Evolutionary conservation across 1,140 invertebrate genomes (phyloP), one percentile per base, ranked within the genome.

Genomic region (Drosophila subobscura): DNA sequence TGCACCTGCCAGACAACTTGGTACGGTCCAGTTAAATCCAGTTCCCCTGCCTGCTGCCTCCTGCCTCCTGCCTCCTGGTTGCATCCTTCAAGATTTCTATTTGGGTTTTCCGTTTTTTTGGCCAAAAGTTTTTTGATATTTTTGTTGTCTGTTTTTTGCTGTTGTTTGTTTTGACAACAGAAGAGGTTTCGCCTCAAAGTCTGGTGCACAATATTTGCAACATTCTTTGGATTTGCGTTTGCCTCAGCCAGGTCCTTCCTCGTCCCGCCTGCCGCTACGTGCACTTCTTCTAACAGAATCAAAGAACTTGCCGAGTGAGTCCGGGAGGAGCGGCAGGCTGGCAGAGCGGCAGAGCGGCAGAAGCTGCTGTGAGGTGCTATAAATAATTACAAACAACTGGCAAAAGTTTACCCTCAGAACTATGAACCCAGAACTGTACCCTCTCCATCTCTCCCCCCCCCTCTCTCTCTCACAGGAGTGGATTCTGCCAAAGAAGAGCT

Each of bases 341-440:
- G 29, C 27, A 29, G 8, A 22, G 10, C 8, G 46, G 27, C 14
- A n/a, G 3, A 14, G 16, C 29, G 16, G 16, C 16, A 20, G 16
- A 20, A n/a, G 20, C 71, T 59, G 12, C 53, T 54, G 40, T 47
- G 52, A 71, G 79, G 79, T 79, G 79, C 79, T 83, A 81, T 81
- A 81, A 81, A 84, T 81, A 81, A 81, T 81, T 84, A 79, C 75
- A 84, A 84, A 49, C 79, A 79, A 77, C 64, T 79, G 64, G 33
- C 29, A 61, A 65, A 84, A 81, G 47, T 74, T 78, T 68, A 55
- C 33, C 33, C 33, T 37, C 53, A 53, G 77, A 77, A 77, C 54
- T 60, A 72, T 37, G 33, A 37, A 37, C 33, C 8, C 33, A 37
- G 33, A 37, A 12, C 33, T 37, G 12, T 37, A 5, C 6, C 6